phyloP scores from a whole-genome alignment of 2,797 vertebrate species.

The Sebastes itinus region DNA sequence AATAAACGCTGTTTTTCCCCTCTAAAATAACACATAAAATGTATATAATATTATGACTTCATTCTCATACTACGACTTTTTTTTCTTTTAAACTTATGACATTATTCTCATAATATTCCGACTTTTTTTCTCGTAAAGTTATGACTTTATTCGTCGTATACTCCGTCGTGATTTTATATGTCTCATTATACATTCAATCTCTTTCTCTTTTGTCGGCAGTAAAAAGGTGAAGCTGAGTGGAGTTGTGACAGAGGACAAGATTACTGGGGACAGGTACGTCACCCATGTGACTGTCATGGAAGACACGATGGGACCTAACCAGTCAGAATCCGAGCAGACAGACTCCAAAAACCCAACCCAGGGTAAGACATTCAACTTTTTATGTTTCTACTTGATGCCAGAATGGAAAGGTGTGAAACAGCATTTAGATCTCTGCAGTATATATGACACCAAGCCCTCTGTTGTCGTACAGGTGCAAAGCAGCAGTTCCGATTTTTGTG shows the following conservation, averaged over 20 bases:
- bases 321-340: conserved; percentile 44
- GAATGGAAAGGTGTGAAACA: neutral
- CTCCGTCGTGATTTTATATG: neutral
- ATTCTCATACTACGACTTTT: too few relatives aligned
- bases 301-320: conserved; percentile 77
- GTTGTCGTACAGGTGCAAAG: neutral
- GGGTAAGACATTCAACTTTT: conserved; percentile 20
- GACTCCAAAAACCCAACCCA: conserved; percentile 21
- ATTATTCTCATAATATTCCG: too few relatives aligned
- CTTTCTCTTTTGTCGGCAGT: conserved; percentile 61
- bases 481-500: neutral
- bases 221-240: conserved; percentile 82
- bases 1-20: too few relatives aligned
- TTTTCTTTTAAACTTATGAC: too few relatives aligned
- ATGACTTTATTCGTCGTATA: too few relatives aligned
- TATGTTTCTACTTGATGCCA: neutral
- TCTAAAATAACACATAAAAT: too few relatives aligned
- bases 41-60: too few relatives aligned
- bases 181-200: neutral
- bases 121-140: too few relatives aligned
- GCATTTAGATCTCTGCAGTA: neutral
- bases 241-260: conserved; percentile 80
- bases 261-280: conserved; percentile 82
- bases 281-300: conserved; percentile 76
- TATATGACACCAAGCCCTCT: neutral